Percentiles rank a stretch among this genome's conserved stretches.
Conservation (phyloP, 2,888 invertebrate genomes). For the Sarcophaga variegata region DNA sequence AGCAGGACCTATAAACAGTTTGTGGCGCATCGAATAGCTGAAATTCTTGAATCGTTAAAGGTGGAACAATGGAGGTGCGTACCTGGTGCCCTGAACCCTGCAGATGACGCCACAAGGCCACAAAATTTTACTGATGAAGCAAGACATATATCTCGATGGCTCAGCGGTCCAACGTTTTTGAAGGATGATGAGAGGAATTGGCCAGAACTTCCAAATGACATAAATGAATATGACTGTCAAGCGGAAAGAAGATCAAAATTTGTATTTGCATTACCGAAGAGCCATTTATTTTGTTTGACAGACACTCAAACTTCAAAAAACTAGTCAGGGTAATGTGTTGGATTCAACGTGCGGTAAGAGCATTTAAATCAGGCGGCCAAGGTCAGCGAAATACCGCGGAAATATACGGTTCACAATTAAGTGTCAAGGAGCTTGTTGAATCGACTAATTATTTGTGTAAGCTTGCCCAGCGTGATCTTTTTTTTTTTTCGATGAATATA, state of each 20-base stretch:
- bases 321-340: slow-evolving; percentile 32
- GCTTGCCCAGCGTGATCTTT: slow-evolving; percentile 14
- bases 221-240: slow-evolving; percentile 12
- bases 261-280: slow-evolving; percentile 4
- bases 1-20: slow-evolving; percentile 45
- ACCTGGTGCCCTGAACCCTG: slow-evolving; percentile 42
- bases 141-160: slow-evolving; percentile 3
- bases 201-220: slow-evolving; percentile 34
- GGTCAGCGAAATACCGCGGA: not conserved
- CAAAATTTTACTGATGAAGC: slow-evolving; percentile 34
- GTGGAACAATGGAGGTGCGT: slow-evolving; percentile 47
- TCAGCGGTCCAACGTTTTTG: slow-evolving; percentile 25
- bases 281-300: slow-evolving; percentile 34
- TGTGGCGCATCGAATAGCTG: slow-evolving; percentile 40
- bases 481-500: slow-evolving; percentile 32
- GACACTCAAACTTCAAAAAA: slow-evolving; percentile 17
- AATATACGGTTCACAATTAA: not conserved
- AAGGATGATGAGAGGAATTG: not conserved
- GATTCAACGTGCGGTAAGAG: slow-evolving; percentile 35
- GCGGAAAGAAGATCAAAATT: slow-evolving; percentile 22
- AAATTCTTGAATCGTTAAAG: slow-evolving; percentile 36
- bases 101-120: slow-evolving; percentile 41
- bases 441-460: slow-evolving; percentile 36
- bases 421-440: slow-evolving; percentile 20
- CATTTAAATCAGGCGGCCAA: slow-evolving; percentile 16